Percentiles rank a stretch among this genome's conserved stretches.
Evolutionary conservation across 2,888 invertebrate species (phyloP).

Genomic region (Parnassius smintheus): DNA sequence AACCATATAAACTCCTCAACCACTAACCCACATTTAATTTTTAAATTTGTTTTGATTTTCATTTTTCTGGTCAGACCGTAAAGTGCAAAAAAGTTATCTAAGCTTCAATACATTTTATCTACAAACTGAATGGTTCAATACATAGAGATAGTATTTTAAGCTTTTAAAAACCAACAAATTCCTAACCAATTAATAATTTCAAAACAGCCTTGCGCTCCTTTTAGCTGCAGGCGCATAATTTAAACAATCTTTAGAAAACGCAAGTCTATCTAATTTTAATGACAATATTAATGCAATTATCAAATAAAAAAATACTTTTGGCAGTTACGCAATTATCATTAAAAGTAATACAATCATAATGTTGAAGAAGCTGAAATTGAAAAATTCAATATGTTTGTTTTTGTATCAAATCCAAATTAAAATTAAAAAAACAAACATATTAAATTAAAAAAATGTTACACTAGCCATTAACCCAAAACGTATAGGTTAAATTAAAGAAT

Average conservation of each 20-base stretch:
- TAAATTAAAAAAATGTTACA: slow-evolving; percentile 42
- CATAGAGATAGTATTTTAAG: not conserved
- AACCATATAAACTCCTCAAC: too few species aligned
- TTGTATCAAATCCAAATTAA: not conserved
- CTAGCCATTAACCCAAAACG: slow-evolving; percentile 67
- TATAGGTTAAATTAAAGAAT: slow-evolving; percentile 42
- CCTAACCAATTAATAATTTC: not conserved
- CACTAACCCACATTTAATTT: too few species aligned
- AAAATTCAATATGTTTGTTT: slow-evolving; percentile 16
- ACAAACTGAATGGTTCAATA: not conserved
- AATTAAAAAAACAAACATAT: slow-evolving; percentile 19
- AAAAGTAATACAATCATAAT: slow-evolving; percentile 5
- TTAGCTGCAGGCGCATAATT: not conserved
- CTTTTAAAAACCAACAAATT: not conserved
- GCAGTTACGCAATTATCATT: not conserved
- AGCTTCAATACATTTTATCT: not conserved
- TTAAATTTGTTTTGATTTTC: too few species aligned
- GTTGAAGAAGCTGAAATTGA: not conserved
- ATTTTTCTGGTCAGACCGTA: too few species aligned
- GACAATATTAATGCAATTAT: not conserved
- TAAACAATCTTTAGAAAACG: not conserved
- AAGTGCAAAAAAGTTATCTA: not conserved
- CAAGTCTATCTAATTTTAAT: not conserved
- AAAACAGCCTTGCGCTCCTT: not conserved
- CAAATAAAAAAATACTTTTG: too few species aligned